Conservation (phyloP, 2,888 invertebrate species). For the Drosophila picticornis region DNA sequence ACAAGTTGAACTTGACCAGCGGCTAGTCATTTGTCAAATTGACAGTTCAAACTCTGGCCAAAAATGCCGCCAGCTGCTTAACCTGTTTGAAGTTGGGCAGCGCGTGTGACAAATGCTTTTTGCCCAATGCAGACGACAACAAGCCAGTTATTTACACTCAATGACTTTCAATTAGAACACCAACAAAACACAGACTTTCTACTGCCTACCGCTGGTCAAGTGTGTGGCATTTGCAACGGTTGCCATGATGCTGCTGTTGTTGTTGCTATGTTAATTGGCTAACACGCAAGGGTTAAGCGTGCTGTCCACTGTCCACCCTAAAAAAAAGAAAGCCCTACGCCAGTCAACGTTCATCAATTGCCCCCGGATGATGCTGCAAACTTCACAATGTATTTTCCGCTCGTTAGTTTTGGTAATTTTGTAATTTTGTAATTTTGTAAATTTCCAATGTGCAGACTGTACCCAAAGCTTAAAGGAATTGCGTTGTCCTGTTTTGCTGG, state of each 20-base stretch:
- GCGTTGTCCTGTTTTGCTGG: slow-evolving; percentile 31
- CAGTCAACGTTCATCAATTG: slow-evolving; percentile 34
- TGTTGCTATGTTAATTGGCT: slow-evolving; percentile 70
- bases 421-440: slow-evolving; percentile 46
- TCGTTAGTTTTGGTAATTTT: slow-evolving; percentile 65
- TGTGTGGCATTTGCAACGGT: slow-evolving; percentile 28
- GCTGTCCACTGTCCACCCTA: slow-evolving; percentile 28
- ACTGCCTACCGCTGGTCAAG: slow-evolving; percentile 51
- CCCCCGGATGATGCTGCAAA: slow-evolving; percentile 58
- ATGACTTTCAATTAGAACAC: slow-evolving; percentile 78
- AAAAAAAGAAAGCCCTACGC: slow-evolving; percentile 8
- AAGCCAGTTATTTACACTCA: slow-evolving; percentile 63
- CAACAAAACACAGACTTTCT: slow-evolving; percentile 29
- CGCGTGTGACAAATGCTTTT: slow-evolving; percentile 58
- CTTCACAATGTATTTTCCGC: slow-evolving; percentile 75
- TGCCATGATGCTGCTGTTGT: slow-evolving; percentile 17
- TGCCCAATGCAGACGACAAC: slow-evolving; percentile 39
- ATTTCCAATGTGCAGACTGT: slow-evolving; percentile 39
- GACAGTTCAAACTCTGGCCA: slow-evolving; percentile 47
- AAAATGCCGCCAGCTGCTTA: slow-evolving; percentile 63
- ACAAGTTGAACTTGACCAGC: slow-evolving; percentile 55
- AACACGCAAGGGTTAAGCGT: slow-evolving; percentile 65
- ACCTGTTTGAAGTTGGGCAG: slow-evolving; percentile 68
- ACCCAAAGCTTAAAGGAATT: slow-evolving; percentile 4
- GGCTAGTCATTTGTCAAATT: slow-evolving; percentile 69